These are phyloP conservation scores for Zeugodacus cucurbitae DNA, from an alignment of 1,140 invertebrate species.

Conservation along the genomic window DNA sequence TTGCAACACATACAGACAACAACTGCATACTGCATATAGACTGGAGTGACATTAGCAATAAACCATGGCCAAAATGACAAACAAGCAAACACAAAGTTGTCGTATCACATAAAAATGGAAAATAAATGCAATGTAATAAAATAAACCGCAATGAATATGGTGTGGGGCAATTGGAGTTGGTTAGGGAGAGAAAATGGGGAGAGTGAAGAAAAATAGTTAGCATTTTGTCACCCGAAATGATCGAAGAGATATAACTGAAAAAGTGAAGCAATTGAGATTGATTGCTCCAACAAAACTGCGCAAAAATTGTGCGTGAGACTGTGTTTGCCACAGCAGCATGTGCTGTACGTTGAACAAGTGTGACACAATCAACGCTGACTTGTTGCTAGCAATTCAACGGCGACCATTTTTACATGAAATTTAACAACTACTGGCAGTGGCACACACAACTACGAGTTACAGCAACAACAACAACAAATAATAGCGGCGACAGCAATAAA, in stretches of 20 bases:
- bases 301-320: background rate
- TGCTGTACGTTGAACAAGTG: background rate
- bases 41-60: slow-evolving; percentile 9
- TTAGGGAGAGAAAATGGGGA: background rate
- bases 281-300: slow-evolving; percentile 14
- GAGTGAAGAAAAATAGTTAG: slow-evolving; percentile 18
- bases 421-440: background rate
- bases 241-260: slow-evolving; percentile 36
- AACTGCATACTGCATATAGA: background rate
- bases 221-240: slow-evolving; percentile 41
- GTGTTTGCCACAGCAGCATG: background rate
- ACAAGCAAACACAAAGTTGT: background rate
- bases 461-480: background rate
- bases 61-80: slow-evolving; percentile 15
- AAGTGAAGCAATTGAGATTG: slow-evolving; percentile 41
- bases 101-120: background rate
- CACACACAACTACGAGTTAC: background rate
- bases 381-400: background rate
- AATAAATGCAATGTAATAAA: slow-evolving; percentile 30
- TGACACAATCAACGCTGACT: background rate
- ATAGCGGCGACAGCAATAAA: background rate
- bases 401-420: slow-evolving; percentile 29
- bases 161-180: background rate
- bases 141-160: slow-evolving; percentile 16
- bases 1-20: background rate